Percentiles rank a stretch among this genome's conserved stretches.
Conservation (phyloP, 2,797 vertebrate species). For the Gorsachius magnificus region DNA sequence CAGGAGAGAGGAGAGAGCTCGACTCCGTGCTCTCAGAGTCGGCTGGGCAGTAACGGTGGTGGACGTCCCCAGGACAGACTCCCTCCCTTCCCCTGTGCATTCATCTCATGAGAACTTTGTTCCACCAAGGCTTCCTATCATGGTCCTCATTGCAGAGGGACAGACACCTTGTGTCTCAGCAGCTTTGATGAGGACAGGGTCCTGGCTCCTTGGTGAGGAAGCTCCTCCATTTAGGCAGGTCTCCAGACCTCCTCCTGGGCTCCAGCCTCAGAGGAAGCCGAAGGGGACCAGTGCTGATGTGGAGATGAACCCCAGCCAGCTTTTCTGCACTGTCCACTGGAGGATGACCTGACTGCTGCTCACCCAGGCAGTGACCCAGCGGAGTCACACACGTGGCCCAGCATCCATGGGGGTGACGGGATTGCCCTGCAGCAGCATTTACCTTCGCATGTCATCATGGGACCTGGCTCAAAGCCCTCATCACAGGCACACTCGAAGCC, state of each 20-base stretch:
- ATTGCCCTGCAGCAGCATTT: background rate
- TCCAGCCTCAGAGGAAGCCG: background rate
- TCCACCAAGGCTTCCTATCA: background rate
- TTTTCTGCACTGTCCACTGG: background rate
- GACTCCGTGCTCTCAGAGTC: background rate
- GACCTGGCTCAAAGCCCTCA: slow-evolving; percentile 91
- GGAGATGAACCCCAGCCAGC: background rate
- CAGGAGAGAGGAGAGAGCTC: background rate
- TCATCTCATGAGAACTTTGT: background rate
- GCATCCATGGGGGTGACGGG: no score
- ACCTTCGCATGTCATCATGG: slow-evolving; percentile 96
- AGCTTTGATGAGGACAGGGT: background rate
- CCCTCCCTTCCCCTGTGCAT: accelerated
- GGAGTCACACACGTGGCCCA: background rate
- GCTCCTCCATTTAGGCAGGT: background rate
- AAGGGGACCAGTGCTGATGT: background rate
- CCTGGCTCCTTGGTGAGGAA: background rate
- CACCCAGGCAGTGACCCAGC: background rate
- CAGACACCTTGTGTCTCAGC: background rate
- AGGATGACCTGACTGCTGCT: background rate
- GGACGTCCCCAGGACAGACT: background rate
- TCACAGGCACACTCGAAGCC: slow-evolving; percentile 92
- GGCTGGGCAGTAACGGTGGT: background rate
- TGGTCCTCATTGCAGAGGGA: background rate
- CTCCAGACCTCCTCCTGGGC: background rate